Conservation (phyloP, 2,113 vertebrate species). For the Poecilia latipinna region DNA sequence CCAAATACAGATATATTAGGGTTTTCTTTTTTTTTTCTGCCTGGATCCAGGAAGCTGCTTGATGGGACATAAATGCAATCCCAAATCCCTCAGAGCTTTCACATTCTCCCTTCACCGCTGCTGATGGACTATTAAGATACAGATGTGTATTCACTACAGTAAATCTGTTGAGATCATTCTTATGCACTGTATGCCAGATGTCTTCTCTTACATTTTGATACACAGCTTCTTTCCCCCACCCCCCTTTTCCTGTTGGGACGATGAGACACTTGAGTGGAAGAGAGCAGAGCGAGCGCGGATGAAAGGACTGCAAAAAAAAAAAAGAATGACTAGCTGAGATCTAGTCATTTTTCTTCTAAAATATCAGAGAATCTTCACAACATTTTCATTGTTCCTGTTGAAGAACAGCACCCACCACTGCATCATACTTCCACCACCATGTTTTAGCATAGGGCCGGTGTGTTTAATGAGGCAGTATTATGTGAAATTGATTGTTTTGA, state of each 20-base stretch:
- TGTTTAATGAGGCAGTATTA: neutral
- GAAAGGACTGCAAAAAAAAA: conserved; percentile 24
- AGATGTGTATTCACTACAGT: conserved; percentile 57
- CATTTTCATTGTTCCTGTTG: neutral
- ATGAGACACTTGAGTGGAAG: conserved; percentile 58
- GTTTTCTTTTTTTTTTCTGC: conserved; percentile 45
- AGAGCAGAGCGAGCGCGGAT: conserved; percentile 15
- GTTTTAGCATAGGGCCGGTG: neutral
- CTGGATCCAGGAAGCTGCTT: conserved; percentile 71
- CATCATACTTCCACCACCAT: neutral
- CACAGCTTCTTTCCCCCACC: conserved; percentile 2
- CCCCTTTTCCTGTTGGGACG: conserved; percentile 36
- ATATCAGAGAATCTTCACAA: neutral
- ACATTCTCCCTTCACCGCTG: conserved; percentile 55
- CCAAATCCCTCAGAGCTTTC: conserved; percentile 75
- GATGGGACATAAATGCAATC: conserved; percentile 78
- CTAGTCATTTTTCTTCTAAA: neutral
- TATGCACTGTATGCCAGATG: conserved; percentile 49
- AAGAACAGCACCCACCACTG: neutral
- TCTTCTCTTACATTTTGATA: conserved; percentile 45
- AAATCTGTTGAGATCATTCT: conserved; percentile 52
- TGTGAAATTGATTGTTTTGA: no score
- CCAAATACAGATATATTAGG: conserved; percentile 81
- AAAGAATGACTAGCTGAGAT: no score
- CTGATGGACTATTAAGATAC: conserved; percentile 72